phyloP scores from a whole-genome alignment of 2,888 invertebrate genomes.

The Gymnosoma rotundatum region DNA sequence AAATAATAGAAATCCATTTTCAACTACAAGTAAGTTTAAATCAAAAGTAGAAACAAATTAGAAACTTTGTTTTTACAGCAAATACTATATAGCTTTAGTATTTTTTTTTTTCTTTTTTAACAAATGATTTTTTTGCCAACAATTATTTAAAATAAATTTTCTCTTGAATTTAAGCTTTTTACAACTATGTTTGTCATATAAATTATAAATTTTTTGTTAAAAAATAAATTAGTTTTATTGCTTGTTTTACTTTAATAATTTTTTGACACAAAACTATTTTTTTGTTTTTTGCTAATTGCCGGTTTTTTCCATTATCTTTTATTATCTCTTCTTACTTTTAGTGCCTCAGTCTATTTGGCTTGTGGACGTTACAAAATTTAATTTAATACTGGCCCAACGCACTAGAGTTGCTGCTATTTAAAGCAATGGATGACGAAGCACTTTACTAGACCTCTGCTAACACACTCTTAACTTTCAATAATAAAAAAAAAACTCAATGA shows the following conservation, averaged over 20 bases:
- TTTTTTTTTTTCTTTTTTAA: neutral
- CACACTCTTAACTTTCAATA: constrained; percentile 29
- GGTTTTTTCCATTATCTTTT: neutral
- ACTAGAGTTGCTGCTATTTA: constrained; percentile 52
- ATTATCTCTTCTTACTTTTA: constrained; percentile 4
- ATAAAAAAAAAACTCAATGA: neutral
- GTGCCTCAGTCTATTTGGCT: neutral
- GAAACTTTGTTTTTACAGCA: neutral
- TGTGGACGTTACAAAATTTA: constrained; percentile 46
- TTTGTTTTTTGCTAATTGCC: neutral
- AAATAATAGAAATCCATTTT: constrained; percentile 85
- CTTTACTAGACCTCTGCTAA: neutral
- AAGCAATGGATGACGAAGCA: constrained; percentile 25
- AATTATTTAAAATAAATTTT: neutral
- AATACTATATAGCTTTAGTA: neutral
- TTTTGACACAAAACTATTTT: no score
- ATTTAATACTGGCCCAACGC: constrained; percentile 53
- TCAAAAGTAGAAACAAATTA: constrained; percentile 12
- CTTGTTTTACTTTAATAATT: no score
- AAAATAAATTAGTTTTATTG: no score
- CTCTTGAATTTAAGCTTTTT: neutral
- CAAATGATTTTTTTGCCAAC: neutral
- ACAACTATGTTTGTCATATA: neutral
- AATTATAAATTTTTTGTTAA: neutral
- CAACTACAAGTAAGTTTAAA: constrained; percentile 23